Evolutionary conservation across 1,140 invertebrate species (phyloP).

Genomic region (Mercenaria mercenaria): DNA sequence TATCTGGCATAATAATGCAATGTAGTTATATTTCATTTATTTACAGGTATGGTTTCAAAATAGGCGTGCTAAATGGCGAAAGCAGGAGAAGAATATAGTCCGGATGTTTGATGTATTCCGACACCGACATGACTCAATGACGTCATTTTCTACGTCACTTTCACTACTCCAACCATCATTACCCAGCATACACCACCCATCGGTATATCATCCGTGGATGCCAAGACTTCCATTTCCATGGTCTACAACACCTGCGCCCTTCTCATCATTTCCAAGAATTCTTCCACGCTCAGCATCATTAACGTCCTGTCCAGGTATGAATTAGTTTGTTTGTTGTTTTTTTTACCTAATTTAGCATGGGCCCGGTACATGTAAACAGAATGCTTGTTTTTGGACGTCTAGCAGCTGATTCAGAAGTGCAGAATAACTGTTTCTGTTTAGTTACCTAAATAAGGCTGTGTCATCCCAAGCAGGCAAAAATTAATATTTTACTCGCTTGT

Average conservation of each 20-base stretch:
- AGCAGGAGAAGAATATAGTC: slow-evolving; percentile 62
- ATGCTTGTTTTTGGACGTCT: not conserved
- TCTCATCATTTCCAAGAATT: not conserved
- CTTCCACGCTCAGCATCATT: not conserved
- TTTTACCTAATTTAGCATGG: no score
- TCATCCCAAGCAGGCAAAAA: no score
- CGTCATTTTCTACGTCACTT: slow-evolving; percentile 36
- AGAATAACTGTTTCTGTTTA: no score
- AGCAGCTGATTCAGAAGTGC: not conserved
- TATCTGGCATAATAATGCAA: no score
- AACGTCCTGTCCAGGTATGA: slow-evolving; percentile 16
- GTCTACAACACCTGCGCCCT: slow-evolving; percentile 12
- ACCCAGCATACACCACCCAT: slow-evolving; percentile 24
- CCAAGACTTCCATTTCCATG: slow-evolving; percentile 55
- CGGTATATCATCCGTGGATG: slow-evolving; percentile 46
- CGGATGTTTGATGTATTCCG: slow-evolving; percentile 60
- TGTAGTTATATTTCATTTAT: no score
- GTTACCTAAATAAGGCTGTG: no score
- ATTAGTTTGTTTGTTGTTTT: no score
- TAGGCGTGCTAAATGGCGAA: slow-evolving; percentile 57
- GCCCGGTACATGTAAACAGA: no score
- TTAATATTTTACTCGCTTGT: no score
- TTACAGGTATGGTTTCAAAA: slow-evolving; percentile 65
- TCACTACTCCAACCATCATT: slow-evolving; percentile 14
- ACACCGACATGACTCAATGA: slow-evolving; percentile 29